Conservation (phyloP, 2,888 invertebrate species). For the Philonicus albiceps region DNA sequence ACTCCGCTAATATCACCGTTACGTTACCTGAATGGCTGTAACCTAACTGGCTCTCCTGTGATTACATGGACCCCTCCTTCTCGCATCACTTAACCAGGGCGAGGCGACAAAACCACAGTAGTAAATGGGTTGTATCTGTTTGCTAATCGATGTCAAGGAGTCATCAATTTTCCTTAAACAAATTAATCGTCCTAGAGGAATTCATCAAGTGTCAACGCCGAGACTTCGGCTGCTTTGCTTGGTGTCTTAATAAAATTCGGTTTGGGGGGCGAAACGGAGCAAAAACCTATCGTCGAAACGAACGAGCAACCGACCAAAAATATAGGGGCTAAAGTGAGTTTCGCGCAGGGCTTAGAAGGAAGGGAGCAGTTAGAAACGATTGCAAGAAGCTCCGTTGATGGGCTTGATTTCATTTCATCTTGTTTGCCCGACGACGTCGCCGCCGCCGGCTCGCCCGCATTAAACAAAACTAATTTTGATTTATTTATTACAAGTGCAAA, state of each 20-base stretch:
- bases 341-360: not conserved
- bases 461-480: constrained; percentile 30
- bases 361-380: not conserved
- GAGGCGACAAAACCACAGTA: not conserved
- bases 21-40: not conserved
- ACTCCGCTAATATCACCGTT: not conserved
- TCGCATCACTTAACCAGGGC: not conserved
- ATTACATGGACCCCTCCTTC: not conserved
- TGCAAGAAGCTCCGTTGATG: not conserved
- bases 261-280: not conserved
- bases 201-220: constrained; percentile 11
- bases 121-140: not conserved
- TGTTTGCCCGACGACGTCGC: not conserved
- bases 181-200: not conserved
- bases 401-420: not conserved
- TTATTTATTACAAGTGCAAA: constrained; percentile 36
- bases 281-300: not conserved
- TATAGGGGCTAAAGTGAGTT: not conserved
- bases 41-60: not conserved
- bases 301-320: not conserved
- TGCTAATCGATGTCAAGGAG: constrained; percentile 5
- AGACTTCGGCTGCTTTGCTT: not conserved
- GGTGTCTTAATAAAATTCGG: not conserved
- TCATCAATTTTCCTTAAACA: constrained; percentile 30
- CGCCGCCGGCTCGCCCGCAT: not conserved